Base-by-base conservation (phyloP, 2,888 invertebrate species). In the Phyto melanocephala region DNA sequence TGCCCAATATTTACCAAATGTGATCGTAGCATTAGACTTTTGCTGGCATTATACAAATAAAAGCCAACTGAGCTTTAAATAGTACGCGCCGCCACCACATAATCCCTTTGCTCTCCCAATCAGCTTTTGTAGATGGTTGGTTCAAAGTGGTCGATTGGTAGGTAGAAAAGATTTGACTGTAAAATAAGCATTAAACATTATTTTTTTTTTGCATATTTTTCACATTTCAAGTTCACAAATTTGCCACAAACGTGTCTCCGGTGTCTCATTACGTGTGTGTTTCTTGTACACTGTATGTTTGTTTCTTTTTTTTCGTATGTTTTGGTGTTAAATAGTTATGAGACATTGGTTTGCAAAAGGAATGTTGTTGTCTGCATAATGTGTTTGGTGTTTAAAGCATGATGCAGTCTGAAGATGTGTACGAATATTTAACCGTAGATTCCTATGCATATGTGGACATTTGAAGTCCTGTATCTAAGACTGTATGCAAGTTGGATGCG, bases 161-260 rank as follows among this genome's bases (percentile, higher is more conserved):
- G 33, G 28, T 62, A 22, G 45, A 54, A 35, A 50, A 60, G 76
- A 42, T 78, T 82, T 62, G 54, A 54, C 74, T 74, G 79, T 71
- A 40, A 60, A 78, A 70, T 50, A 37, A 76, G 58, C 79, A 54
- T 75, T 80, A 74, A 80, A 80, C 56, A 63, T 58, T n/a, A n/a
- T n/a, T n/a, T n/a, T n/a, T n/a, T 74, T 80, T 85, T 84, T 84
- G 85, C 82, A 84, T 85, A 84, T 84, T 85, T 84, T 81, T 85
- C 79, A 76, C 84, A 84, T 85, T 85, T 82, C 81, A 80, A 79
- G 75, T 79, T 79, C 78, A 78, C 80, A 80, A 83, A 81, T 84
- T 77, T 83, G 77, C 82, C 83, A 80, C 81, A 81, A 81, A 80
- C 80, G 80, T 83, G 83, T 83, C 83, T 74, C 78, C 74, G 80